phyloP scores from a whole-genome alignment of 2,888 invertebrate genomes.

The Meghimatium bilineatum region DNA sequence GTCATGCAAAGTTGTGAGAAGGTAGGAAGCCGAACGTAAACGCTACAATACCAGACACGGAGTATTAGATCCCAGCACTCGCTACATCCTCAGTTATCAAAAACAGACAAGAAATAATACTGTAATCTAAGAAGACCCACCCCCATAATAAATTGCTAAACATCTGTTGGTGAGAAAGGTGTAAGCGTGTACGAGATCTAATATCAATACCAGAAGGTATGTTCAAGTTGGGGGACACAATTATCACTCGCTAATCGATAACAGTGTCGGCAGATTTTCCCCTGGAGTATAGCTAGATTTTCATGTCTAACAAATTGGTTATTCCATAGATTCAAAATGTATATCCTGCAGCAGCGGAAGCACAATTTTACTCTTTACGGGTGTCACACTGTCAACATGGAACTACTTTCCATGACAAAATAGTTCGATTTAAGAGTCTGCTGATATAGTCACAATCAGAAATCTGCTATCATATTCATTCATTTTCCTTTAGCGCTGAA shows the following conservation, averaged over 20 bases:
- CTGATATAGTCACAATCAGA: not conserved
- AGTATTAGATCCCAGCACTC: too few species aligned
- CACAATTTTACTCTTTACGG: not conserved
- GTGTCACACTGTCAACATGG: not conserved
- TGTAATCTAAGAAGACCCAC: too few species aligned
- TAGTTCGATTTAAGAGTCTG: not conserved
- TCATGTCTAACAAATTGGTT: conserved; percentile 35
- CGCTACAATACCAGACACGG: too few species aligned
- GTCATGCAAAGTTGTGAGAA: too few species aligned
- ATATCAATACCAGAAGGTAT: conserved; percentile 7
- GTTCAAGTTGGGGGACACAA: not conserved
- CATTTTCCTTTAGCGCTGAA: too few species aligned
- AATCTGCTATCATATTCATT: not conserved
- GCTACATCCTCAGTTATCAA: too few species aligned
- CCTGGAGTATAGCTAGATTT: conserved; percentile 13
- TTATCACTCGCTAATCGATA: conserved; percentile 25
- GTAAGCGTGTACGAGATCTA: too few species aligned
- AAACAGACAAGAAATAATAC: too few species aligned
- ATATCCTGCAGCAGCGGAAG: not conserved
- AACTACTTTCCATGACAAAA: too few species aligned
- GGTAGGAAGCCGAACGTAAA: too few species aligned
- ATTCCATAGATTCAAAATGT: conserved; percentile 23
- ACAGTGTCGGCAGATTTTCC: not conserved
- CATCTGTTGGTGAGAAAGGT: too few species aligned
- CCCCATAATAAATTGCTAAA: too few species aligned